Evolutionary conservation across 1,140 invertebrate species (phyloP), one percentile per base, ranked within the genome.

Genomic region (Sipha flava): DNA sequence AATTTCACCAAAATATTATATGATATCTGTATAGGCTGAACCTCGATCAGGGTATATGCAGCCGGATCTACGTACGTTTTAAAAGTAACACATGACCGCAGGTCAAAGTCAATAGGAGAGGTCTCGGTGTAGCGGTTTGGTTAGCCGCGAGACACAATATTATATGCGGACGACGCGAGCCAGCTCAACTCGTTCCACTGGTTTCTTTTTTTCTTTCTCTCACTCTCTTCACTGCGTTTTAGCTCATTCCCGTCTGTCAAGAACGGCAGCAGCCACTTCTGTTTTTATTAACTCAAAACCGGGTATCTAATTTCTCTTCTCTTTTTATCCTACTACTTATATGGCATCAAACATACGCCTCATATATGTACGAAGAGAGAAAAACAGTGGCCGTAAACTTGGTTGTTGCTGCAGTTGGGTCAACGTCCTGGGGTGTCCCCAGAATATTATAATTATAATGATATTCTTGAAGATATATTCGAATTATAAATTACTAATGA

Each of bases 71-170:
- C 47, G 72, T 77, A 54, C 29, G 52, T 77, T 77, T 77, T 57
- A 77, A 77, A 77, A 77, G 73, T 77, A 77, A 77, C 73, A 77
- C 73, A 77, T 77, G 73, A 77, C 73, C 73, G 52, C 73, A 34
- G 73, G 73, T 77, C 73, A 77, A 59, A 77, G 73, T 77, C 73
- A 77, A 77, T 59, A 59, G 72, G 52, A 77, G 54, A 77, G 73
- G 73, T 77, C 73, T 77, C 49, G 23, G 14, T 59, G 37, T 77
- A 77, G 73, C 73, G 73, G 73, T 77, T 59, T 43, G 73, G n/a
- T 37, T 77, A 77, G 73, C 73, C 73, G 16, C 52, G n/a, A 77
- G 73, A 59, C 73, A 57, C 43, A 31, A 75, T 77, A 75, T 75
- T 54, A 43, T 77, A 77, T 26, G 37, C 10, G 52, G 52, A 37